Base-by-base conservation (phyloP, 2,113 vertebrate genomes). In the Gavia stellata region DNA sequence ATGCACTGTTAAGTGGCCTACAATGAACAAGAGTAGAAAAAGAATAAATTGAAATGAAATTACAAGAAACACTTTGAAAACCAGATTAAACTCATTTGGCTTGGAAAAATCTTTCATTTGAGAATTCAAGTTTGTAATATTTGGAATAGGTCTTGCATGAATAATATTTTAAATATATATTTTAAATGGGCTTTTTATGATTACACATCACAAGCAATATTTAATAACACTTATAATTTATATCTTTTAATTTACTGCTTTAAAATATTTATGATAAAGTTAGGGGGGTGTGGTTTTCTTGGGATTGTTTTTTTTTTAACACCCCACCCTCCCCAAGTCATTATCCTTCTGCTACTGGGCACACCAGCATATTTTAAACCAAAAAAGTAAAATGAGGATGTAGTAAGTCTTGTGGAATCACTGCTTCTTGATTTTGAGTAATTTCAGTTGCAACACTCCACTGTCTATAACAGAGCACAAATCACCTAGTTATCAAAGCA, bases 281-380 rank as follows among this genome's bases (percentile, higher is more conserved):
- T 52, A 21, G 9, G 40, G 14, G 11, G 8, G 6, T 10, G 12
- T 3, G 13, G 7, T 8, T 25, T 34, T 16, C n/a, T n/a, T n/a
- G n/a, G n/a, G n/a, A n/a, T 66, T n/a, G 24, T 34, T 20, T n/a
- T 42, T 19, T 36, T 25, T 14, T 23, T 24, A n/a, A n/a, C n/a
- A n/a, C n/a, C 2, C 5, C 9, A 4, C 3, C 5, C 4, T 9
- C 7, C 4, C 42, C 14, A 59, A 77, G 7, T 34, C 21, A 72
- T 40, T 45, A 28, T 40, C 25, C 12, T 78, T 78, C 40, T 74
- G 36, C 21, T 78, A 16, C 29, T 53, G 23, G 31, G 21, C 18
- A 73, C 34, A 73, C 7, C 24, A 72, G 11, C 7, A 40, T 31
- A 82, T 24, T 52, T 56, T 53, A 73, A 44, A 52, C 11, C 3